Evolutionary conservation across 2,113 vertebrate genomes (phyloP), one percentile per base, ranked within the genome.

Genomic region (Athene noctua): DNA sequence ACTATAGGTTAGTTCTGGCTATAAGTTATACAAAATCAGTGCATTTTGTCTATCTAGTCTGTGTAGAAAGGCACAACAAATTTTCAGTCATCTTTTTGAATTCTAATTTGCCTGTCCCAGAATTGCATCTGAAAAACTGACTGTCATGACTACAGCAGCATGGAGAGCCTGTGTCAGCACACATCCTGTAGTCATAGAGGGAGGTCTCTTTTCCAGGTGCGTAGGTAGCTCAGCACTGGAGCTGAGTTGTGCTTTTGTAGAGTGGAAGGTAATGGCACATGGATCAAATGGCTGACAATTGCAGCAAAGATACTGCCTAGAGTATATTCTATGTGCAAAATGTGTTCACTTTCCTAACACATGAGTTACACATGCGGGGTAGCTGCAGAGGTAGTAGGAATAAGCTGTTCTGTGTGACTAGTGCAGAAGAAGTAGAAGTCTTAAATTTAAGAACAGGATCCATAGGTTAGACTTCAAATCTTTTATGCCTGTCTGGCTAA

Each of bases 171-270:
- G 13, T 58, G 65, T 42, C 59, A 66, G 67, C 38, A 20, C 40
- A 2, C 0, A 0, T 25, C 46, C 49, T 1, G 0, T 5, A 27
- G 55, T n/a, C 6, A 0, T 11, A n/a, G 34, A 40, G 62, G 36
- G 22, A 57, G 29, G 12, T 32, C 30, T 79, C 4, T 22, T 18
- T 65, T 29, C 66, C 32, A 44, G 23, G 44, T 11, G 40, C 32
- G 6, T 26, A 1, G 29, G 30, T 25, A 51, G 13, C 46, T 61
- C 4, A 0, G 20, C 1, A 1, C 80, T 49, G 40, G 49, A 65
- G 58, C 40, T 87, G 63, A 54, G 16, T 42, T 47, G 23, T 14
- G n/a, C 13, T 44, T 73, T 34, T 27, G 49, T 11, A 38, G 58
- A 30, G 25, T 5, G 8, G 52, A 66, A 25, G 40, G n/a, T 14